These are phyloP conservation scores for Poeciliopsis occidentalis DNA, from an alignment of 2,113 vertebrate genomes.

Conservation along the genomic window DNA sequence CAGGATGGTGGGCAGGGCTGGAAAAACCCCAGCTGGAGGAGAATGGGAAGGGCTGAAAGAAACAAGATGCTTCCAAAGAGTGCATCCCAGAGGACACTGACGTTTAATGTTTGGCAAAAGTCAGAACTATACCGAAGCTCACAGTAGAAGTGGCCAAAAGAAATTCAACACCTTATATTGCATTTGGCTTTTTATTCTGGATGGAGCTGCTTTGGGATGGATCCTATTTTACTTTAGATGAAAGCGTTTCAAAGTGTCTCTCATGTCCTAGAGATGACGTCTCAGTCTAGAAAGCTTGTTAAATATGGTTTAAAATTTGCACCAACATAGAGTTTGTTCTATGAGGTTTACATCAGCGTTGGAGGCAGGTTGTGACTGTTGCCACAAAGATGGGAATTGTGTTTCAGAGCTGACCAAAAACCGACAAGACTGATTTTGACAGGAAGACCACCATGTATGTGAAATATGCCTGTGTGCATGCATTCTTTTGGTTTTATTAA, in stretches of 20 bases:
- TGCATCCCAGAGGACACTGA: slow-evolving; percentile 42
- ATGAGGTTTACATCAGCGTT: slow-evolving; percentile 31
- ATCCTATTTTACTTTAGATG: not conserved
- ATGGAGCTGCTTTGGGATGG: not conserved
- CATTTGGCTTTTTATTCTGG: slow-evolving; percentile 15
- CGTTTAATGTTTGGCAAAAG: slow-evolving; percentile 28
- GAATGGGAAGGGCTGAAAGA: slow-evolving; percentile 58
- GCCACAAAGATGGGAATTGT: slow-evolving; percentile 14
- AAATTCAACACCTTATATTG: slow-evolving; percentile 12
- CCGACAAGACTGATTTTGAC: not conserved
- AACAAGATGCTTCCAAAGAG: slow-evolving; percentile 64
- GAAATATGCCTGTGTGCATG: too few relatives aligned
- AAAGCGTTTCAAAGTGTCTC: not conserved
- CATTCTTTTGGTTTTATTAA: too few relatives aligned
- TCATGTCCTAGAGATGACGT: not conserved
- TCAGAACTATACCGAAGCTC: slow-evolving; percentile 13
- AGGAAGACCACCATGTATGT: not conserved
- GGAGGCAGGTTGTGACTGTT: slow-evolving; percentile 18
- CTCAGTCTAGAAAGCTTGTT: not conserved
- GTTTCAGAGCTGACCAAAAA: slow-evolving; percentile 32
- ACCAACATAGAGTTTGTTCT: slow-evolving; percentile 47
- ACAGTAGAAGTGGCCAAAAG: slow-evolving; percentile 9
- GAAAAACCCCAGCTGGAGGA: slow-evolving; percentile 69
- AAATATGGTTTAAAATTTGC: not conserved
- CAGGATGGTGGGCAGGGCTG: slow-evolving; percentile 49